Base-by-base conservation (phyloP, 2,797 vertebrate species). In the Micrastur ruficollis region DNA sequence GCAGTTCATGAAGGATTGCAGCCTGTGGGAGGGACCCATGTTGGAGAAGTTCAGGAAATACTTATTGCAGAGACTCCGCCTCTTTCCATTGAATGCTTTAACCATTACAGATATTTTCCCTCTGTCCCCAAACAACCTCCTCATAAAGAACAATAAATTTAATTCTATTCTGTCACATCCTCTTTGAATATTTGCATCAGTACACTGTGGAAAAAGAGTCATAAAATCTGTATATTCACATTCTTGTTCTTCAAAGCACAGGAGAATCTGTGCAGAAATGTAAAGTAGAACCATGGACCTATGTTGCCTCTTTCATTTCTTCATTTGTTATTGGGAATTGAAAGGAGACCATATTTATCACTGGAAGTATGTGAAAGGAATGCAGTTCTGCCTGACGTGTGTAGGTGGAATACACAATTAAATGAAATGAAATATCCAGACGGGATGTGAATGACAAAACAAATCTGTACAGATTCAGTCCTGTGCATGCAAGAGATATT, bases 21-120 rank as follows among this genome's bases (percentile, higher is more conserved):
- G 10, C 32, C 23, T 1, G 2, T 26, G 19, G 8, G 23, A 58
- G 52, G 19, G 19, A n/a, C 3, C 2, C 19, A 66, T 1, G 1
- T 2, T 74, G 17, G 32, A 91, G 29, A 74, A 47, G 6, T 62
- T 58, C 10, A 52, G 12, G 17, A 76, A 67, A 72, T n/a, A 46
- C 6, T 49, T 79, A 29, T 3, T 46, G 8, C 18, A 47, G 70
- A 79, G 27, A 29, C 7, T 65, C 23, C 3, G 32, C 5, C 10
- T 42, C 18, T 67, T 78, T 89, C 31, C 66, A 8, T 34, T 65
- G 44, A 86, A 46, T 6, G 27, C 7, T 65, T 74, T 20, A 78
- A 29, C 7, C 9, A 13, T 42, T 61, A 65, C 3, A 62, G 23
- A 38, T 17, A 32, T 14, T 80, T 12, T 61, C 12, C 17, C 13